phyloP scores from a whole-genome alignment of 2,888 invertebrate species.

The Cactoblastis cactorum region DNA sequence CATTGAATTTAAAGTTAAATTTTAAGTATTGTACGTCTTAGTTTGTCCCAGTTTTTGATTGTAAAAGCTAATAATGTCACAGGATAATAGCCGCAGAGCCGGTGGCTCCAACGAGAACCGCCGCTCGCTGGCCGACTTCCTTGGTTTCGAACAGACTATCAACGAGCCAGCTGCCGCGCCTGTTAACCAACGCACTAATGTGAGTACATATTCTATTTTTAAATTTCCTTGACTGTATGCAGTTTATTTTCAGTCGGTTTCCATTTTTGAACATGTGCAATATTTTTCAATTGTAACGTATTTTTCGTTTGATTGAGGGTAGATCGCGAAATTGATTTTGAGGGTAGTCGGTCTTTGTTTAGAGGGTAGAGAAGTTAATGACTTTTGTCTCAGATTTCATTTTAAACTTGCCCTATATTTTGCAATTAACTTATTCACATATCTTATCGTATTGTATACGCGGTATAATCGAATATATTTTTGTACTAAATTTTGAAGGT shows the following conservation, averaged over 20 bases:
- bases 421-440: too few species aligned
- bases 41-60: too few species aligned
- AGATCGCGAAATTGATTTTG: too few species aligned
- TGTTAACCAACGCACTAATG: slow-evolving; percentile 34
- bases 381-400: too few species aligned
- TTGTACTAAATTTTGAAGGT: too few species aligned
- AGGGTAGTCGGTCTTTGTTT: background rate
- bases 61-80: background rate
- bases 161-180: slow-evolving; percentile 39
- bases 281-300: background rate
- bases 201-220: slow-evolving; percentile 36
- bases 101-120: slow-evolving; percentile 54
- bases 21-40: too few species aligned
- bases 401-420: too few species aligned
- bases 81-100: slow-evolving; percentile 55
- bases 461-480: too few species aligned
- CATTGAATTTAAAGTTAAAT: too few species aligned
- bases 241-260: background rate
- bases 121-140: slow-evolving; percentile 53
- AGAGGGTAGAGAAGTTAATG: too few species aligned
- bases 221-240: too few species aligned
- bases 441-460: too few species aligned
- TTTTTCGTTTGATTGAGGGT: background rate
- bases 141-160: slow-evolving; percentile 44
- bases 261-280: background rate